Evolutionary conservation across 2,888 invertebrate genomes (phyloP), one percentile per base, ranked within the genome.

Genomic region (Lymantria dispar): DNA sequence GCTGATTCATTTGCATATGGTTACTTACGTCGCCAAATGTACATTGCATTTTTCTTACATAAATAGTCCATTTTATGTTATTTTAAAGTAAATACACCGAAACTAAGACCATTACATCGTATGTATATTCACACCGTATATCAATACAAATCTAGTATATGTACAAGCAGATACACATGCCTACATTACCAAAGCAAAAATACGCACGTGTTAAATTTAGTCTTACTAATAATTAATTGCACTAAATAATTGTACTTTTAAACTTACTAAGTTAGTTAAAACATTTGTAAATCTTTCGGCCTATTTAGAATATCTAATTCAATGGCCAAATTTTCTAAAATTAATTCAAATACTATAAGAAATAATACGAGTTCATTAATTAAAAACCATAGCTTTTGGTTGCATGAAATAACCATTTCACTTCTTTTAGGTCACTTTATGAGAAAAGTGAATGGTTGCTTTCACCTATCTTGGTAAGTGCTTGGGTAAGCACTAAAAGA

Each of bases 1-100:
- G 91, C 91, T 87, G 90, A 91, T 83, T 91, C 90, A 91, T 91
- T 90, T 85, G 77, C 87, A 87, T 87, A 85, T 75, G 78, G 83
- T 80, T 76, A 78, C 70, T 66, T 58, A 54, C 58, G 59, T 60
- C 57, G 56, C 63, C 56, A 53, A 60, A 57, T 56, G 49, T 62
- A 58, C 60, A 22, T 52, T 64, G 60, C 56, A 55, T 33, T 45
- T 56, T 63, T 61, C 48, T 52, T 22, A 40, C 56, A 8, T 38
- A 57, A 53, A 31, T 22, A 48, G 42, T 45, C 43, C 11, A n/a
- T 38, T 1, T 38, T 38, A n/a, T 10, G 5, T 33, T 33, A 33
- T 10, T 33, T 10, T 33, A 7, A 33, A 33, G 22, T 22, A 22
- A 8, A 33, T 7, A 33, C 33, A 7, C 33, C 10, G 3, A 8